phyloP scores from a whole-genome alignment of 2,113 vertebrate genomes.

The Poicephalus meyeri region DNA sequence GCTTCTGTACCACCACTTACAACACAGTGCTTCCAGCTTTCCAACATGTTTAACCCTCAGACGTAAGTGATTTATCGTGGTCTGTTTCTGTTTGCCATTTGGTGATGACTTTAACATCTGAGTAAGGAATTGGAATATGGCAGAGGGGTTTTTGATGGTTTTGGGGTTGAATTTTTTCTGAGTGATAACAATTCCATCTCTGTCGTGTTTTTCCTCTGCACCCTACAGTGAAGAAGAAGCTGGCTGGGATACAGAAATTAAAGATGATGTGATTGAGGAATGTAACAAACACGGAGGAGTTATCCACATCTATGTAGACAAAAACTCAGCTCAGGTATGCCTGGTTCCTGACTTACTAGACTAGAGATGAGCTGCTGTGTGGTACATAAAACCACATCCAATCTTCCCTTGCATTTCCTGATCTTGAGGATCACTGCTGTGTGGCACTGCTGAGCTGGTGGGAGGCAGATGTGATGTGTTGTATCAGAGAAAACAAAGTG shows the following conservation, averaged over 20 bases:
- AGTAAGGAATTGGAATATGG: not conserved
- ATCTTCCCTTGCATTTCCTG: not conserved
- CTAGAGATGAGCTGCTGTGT: not conserved
- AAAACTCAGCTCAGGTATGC: constrained; percentile 92
- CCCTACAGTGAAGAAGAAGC: constrained; percentile 85
- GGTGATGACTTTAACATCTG: not conserved
- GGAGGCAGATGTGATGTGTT: not conserved
- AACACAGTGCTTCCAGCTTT: constrained; percentile 96
- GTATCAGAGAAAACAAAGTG: not conserved
- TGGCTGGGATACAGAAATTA: constrained; percentile 95
- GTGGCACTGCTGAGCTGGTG: not conserved
- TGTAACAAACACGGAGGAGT: constrained; percentile 98
- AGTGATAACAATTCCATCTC: not conserved
- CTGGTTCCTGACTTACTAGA: not conserved
- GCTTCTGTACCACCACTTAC: constrained; percentile 88
- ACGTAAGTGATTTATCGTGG: constrained; percentile 78
- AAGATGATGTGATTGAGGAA: constrained; percentile 96
- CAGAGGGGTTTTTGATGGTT: not conserved
- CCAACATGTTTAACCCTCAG: constrained; percentile 95
- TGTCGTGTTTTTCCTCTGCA: not conserved
- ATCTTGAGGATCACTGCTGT: not conserved
- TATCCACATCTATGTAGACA: constrained; percentile 96
- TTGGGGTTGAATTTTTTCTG: not conserved
- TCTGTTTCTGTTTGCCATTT: not conserved
- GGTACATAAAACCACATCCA: rapidly evolving